phyloP scores from a whole-genome alignment of 2,888 invertebrate genomes.

The Crematogaster levior region DNA sequence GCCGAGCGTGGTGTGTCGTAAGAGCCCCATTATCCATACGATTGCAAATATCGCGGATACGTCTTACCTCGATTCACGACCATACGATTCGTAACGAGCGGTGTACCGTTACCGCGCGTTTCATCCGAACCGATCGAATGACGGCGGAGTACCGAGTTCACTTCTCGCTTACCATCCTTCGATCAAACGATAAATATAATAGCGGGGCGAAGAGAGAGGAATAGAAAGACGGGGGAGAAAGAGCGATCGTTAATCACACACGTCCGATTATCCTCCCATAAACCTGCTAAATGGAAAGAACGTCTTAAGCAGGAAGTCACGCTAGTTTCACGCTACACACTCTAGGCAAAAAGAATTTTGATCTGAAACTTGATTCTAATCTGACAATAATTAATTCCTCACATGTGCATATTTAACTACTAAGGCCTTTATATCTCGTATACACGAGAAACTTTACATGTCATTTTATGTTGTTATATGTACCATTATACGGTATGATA shows the following conservation, averaged over 20 bases:
- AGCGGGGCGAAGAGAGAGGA: background rate
- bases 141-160: conserved; percentile 52
- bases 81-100: conserved; percentile 38
- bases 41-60: conserved; percentile 43
- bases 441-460: background rate
- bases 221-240: background rate
- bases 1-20: conserved; percentile 7
- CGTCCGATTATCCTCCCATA: conserved; percentile 14
- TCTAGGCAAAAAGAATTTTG: background rate
- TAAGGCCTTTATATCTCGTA: background rate
- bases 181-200: conserved; percentile 42
- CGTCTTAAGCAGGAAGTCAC: conserved; percentile 22
- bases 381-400: conserved; percentile 18
- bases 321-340: conserved; percentile 10
- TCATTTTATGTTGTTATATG: background rate
- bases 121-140: conserved; percentile 67
- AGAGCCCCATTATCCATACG: conserved; percentile 37
- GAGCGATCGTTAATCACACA: conserved; percentile 9
- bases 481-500: background rate
- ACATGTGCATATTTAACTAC: background rate
- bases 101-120: conserved; percentile 66
- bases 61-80: conserved; percentile 27
- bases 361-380: conserved; percentile 35
- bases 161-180: conserved; percentile 58
- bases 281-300: conserved; percentile 15